These are phyloP conservation scores for Drosophila kohkoa DNA, from an alignment of 1,140 invertebrate genomes.

Conservation along the genomic window DNA sequence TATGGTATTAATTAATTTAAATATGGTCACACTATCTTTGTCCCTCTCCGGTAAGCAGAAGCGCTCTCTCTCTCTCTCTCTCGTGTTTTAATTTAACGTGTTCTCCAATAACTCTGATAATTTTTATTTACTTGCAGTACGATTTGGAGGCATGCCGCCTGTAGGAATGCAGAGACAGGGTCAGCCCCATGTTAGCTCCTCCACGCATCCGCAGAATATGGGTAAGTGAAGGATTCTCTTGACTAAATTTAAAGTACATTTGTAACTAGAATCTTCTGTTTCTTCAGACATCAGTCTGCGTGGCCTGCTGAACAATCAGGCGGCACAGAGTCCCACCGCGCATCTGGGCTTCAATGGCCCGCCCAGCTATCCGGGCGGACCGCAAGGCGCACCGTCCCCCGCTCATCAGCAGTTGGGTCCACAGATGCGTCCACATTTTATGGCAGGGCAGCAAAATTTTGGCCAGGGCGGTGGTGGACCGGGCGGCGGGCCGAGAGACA, in stretches of 20 bases:
- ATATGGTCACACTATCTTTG: no score
- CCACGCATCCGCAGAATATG: conserved; percentile 85
- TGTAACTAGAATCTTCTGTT: conserved; percentile 5
- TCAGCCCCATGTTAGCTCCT: conserved; percentile 84
- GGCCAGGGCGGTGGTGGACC: conserved; percentile 73
- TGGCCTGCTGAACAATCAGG: conserved; percentile 82
- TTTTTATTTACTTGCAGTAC: conserved; percentile 59
- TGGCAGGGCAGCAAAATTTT: conserved; percentile 80
- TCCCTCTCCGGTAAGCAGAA: no score
- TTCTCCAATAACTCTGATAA: background rate
- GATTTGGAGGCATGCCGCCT: conserved; percentile 80
- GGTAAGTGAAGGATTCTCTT: conserved; percentile 58
- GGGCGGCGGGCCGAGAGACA: conserved; percentile 74
- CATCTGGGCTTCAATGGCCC: conserved; percentile 80
- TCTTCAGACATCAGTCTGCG: conserved; percentile 81
- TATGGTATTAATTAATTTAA: no score
- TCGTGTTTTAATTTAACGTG: no score
- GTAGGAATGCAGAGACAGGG: conserved; percentile 82
- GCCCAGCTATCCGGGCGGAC: conserved; percentile 81
- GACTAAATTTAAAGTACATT: background rate
- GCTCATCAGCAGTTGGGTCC: conserved; percentile 78
- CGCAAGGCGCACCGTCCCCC: conserved; percentile 77
- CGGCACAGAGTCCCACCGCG: conserved; percentile 81
- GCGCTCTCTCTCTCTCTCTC: no score
- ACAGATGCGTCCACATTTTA: conserved; percentile 84